Evolutionary conservation across 2,888 invertebrate genomes (phyloP).

Genomic region (Drosophila conformis): DNA sequence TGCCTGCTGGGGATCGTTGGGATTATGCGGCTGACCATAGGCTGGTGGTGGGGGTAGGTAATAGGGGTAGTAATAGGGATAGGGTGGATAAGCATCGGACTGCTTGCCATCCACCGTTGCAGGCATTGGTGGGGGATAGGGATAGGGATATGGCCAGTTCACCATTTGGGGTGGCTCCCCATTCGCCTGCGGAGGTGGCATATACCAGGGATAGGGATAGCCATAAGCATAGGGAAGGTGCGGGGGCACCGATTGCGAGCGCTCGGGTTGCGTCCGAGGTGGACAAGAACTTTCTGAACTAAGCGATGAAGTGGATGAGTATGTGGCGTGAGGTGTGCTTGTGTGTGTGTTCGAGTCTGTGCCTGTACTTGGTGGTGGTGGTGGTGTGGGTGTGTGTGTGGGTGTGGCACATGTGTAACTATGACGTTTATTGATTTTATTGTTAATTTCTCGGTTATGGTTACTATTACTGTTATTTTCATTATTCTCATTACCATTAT

Average conservation of each 20-base stretch:
- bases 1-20: conserved; percentile 39
- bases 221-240: conserved; percentile 80
- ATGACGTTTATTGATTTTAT: conserved; percentile 73
- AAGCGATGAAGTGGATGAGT: conserved; percentile 76
- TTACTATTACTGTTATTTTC: conserved; percentile 51
- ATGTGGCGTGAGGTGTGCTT: conserved; percentile 41
- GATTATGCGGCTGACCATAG: conserved; percentile 49
- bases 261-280: conserved; percentile 53
- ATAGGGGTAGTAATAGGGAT: conserved; percentile 80
- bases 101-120: conserved; percentile 54
- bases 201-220: conserved; percentile 82
- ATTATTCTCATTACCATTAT: conserved; percentile 58
- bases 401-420: conserved; percentile 63
- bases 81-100: conserved; percentile 68
- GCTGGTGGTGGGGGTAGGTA: conserved; percentile 69
- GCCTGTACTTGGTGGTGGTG: conserved; percentile 16
- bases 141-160: conserved; percentile 79
- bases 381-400: conserved; percentile 39
- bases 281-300: conserved; percentile 72
- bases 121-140: conserved; percentile 74
- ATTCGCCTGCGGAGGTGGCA: conserved; percentile 61
- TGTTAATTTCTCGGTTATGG: conserved; percentile 69
- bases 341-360: conserved; percentile 35
- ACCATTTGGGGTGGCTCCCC: conserved; percentile 53
- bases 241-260: conserved; percentile 72